Evolutionary conservation across 2,113 vertebrate species (phyloP), one percentile per base, ranked within the genome.

Genomic region (Origma solitaria): DNA sequence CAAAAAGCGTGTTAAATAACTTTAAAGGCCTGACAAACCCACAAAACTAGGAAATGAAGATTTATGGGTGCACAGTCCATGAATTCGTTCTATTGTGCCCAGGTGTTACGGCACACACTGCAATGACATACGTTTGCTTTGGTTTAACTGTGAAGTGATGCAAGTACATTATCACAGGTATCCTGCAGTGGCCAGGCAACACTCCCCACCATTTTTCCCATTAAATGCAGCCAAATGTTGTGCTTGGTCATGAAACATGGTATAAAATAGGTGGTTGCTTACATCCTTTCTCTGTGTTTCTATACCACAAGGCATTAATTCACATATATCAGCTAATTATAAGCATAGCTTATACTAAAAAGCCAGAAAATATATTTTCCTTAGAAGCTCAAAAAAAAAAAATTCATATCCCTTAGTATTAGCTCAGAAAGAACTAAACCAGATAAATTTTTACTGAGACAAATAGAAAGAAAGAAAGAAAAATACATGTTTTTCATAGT

Each of bases 1-100:
- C 91, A 96, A 95, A 94, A 96, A 97, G 95, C 42, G 71, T 90
- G 94, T 91, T 96, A 94, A 96, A 94, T 96, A 95, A 96, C 93
- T 81, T 92, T 88, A 95, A 96, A 89, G 90, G 56, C 81, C 82
- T 89, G 90, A 94, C 91, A 92, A 96, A 82, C 57, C 92, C 92
- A 90, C 61, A 91, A 78, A 96, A 95, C 68, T 85, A 88, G 95
- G 90, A 84, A 86, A 95, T 94, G 92, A 94, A 83, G 51, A 94
- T 84, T 86, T 85, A 82, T 94, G 86, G 79, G 53, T 83, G 89
- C 70, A 49, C 38, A 87, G 88, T 83, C 28, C 90, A 93, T 91
- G 94, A 79, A 94, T 90, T 94, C 92, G 68, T 90, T 85, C 68
- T 60, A 16, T 42, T 50, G 82, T 84, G 85, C 79, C 56, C 87